Evolutionary conservation across 2,888 invertebrate species (phyloP), one percentile per base, ranked within the genome.

Genomic region (Dryadula phaetusa): DNA sequence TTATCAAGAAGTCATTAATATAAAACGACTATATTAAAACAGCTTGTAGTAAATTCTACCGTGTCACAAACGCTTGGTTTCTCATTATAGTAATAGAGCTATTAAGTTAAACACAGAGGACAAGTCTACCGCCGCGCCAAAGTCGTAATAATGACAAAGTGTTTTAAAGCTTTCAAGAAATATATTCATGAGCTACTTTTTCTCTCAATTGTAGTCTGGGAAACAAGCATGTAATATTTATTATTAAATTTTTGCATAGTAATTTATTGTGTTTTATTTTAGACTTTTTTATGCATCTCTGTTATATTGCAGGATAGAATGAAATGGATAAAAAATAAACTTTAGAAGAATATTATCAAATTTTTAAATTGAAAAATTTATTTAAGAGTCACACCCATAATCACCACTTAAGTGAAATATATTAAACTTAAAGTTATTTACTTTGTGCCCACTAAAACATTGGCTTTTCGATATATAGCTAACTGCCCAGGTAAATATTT

Each of bases 81-180:
- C 76, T 81, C 76, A 84, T 86, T 86, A 81, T 71, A 78, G 79
- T 85, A 88, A 88, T 87, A 83, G 84, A 87, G 85, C 82, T 77
- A 87, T 88, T 87, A 85, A 76, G 73, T 82, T 82, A 82, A 86
- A 82, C 75, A 79, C 75, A 81, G 54, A 64, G 64, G 64, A 60
- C 60, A 46, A 60, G 60, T 46, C 46, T 10, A 44, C 46, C 18
- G 44, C 60, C 60, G 60, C 60, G 46, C 60, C 60, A 60, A 60
- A 46, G 60, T 60, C 44, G 20, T 60, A 46, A 60, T 60, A 60
- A 60, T 60, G 60, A 60, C 46, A 44, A 60, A 60, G 46, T 46
- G 60, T 60, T 60, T 56, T 60, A 60, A 42, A 20, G 46, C 44
- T 60, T 60, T 60, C 44, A 46, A 60, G 44, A 32, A 60, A 60